Base-by-base conservation (phyloP, 2,888 invertebrate species). In the Aromia moschata region DNA sequence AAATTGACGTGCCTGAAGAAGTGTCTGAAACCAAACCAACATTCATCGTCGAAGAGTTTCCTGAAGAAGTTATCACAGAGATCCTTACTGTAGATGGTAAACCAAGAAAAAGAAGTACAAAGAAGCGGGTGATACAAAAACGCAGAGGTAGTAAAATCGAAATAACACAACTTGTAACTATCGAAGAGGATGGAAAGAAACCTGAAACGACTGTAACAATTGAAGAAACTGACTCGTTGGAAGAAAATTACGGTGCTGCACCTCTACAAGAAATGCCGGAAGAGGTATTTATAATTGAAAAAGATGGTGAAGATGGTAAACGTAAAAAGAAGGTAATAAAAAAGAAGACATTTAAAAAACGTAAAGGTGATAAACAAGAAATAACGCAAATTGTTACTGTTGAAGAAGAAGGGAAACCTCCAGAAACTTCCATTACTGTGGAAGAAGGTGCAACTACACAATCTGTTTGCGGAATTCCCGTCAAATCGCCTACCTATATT, bases 341-440 rank as follows among this genome's bases (percentile, higher is more conserved):
- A 64, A 80, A 77, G 38, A 70, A 75, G 53, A 69, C 74, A 4
- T 75, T 80, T 37, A 75, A 75, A 58, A 79, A 77, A 65, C 74
- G 71, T 4, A 74, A 76, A 54, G 79, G 77, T 40, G 70, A 65
- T 14, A 74, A 74, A 62, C 71, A 77, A 64, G 74, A 74, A 52
- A 69, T 63, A 31, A 77, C 77, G 0, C 58, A 76, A 18, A 75
- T 77, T 11, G 70, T 76, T 15, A 69, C 68, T 3, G 70, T 77
- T 41, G 74, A 76, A 54, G 64, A 69, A 59, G 73, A 75, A 62
- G 73, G 73, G 3, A 70, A 74, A 60, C 70, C 68, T 60, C 72
- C 70, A 15, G 71, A 74, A 60, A 68, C 56, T 30, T 70, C 72
- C 3, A 68, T 70, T 16, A 65, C 68, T 0, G 70, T 76, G 2